A percentile compares a stretch with the other conserved stretches of the same genome.
Conservation (phyloP, 2,888 invertebrate species). For the Tromatobia lineatoria region DNA sequence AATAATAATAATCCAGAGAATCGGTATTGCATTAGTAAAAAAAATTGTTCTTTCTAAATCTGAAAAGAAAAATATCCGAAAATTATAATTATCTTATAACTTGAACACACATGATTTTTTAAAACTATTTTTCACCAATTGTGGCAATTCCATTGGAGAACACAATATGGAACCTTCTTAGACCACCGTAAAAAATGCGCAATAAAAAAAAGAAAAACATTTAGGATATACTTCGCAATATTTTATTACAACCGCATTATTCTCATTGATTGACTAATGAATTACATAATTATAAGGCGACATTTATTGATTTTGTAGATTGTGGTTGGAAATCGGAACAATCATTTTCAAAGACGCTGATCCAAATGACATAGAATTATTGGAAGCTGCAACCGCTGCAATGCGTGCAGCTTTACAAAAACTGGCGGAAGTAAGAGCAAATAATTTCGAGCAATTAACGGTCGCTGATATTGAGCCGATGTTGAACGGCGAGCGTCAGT, state of each 20-base stretch:
- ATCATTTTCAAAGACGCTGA: constrained; percentile 88
- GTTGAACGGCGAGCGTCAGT: constrained; percentile 76
- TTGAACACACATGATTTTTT: no score
- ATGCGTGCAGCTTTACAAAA: constrained; percentile 92
- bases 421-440: constrained; percentile 86
- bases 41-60: no score
- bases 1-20: no score
- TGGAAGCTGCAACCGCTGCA: constrained; percentile 91
- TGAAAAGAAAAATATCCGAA: no score
- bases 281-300: constrained; percentile 1
- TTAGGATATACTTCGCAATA: not conserved
- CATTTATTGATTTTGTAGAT: constrained; percentile 81
- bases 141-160: no score
- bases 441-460: constrained; percentile 87
- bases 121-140: no score
- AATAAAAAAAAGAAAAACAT: no score
- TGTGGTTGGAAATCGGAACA: constrained; percentile 90
- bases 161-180: no score
- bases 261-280: not conserved
- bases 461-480: constrained; percentile 87
- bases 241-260: not conserved
- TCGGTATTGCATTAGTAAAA: no score
- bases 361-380: constrained; percentile 85
- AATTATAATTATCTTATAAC: no score
- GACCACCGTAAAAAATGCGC: no score